Conservation (phyloP, 2,113 vertebrate genomes). For the Sardina pilchardus region DNA sequence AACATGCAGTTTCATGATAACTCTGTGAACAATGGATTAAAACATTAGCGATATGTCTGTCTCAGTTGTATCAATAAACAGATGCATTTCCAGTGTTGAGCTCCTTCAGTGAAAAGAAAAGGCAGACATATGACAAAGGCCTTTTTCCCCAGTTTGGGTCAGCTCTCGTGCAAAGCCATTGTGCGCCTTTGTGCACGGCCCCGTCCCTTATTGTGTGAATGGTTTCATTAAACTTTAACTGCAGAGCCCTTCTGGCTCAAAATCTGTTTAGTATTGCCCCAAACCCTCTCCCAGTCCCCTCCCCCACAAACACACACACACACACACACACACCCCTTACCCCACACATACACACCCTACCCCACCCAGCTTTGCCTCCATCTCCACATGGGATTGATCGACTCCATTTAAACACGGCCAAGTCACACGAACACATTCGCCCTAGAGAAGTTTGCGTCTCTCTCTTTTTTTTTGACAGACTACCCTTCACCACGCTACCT, state of each 20-base stretch:
- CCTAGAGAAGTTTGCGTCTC: conserved; percentile 73
- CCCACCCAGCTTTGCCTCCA: conserved; percentile 55
- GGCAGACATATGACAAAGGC: conserved; percentile 35
- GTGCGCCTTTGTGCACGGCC: conserved; percentile 52
- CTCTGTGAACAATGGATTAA: neutral
- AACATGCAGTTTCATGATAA: neutral
- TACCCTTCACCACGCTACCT: conserved; percentile 59
- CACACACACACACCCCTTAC: conserved; percentile 28
- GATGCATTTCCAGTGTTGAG: neutral
- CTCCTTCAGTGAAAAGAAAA: neutral
- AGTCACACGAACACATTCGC: conserved; percentile 67
- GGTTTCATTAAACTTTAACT: conserved; percentile 71
- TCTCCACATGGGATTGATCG: conserved; percentile 69
- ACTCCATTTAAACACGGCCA: conserved; percentile 72
- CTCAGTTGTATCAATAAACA: neutral
- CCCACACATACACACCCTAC: conserved; percentile 37
- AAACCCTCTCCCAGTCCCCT: conserved; percentile 28
- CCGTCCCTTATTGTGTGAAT: conserved; percentile 62
- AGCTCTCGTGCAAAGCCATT: conserved; percentile 22
- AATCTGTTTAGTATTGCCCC: conserved; percentile 69
- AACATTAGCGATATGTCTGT: neutral
- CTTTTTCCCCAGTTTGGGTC: conserved; percentile 44
- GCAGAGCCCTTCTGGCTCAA: conserved; percentile 72
- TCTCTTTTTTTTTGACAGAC: conserved; percentile 68
- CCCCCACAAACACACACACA: too few species aligned